These are phyloP conservation scores for Linnaemya vulpina DNA, from an alignment of 2,888 invertebrate species.

Conservation along the genomic window DNA sequence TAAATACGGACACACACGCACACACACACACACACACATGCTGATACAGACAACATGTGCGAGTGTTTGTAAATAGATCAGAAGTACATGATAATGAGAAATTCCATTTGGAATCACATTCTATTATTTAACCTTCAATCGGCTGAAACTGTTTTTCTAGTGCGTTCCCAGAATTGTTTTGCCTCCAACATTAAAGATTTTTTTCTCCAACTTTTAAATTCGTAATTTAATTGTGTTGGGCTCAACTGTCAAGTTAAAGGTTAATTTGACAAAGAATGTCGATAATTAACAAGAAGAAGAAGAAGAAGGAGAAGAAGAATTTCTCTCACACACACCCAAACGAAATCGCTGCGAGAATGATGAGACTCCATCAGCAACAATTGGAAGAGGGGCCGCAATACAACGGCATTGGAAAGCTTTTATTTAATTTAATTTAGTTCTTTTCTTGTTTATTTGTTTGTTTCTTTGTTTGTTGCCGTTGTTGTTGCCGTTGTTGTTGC, in stretches of 20 bases:
- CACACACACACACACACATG: background rate
- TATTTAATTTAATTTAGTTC: background rate
- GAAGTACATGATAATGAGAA: constrained; percentile 55
- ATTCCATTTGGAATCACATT: constrained; percentile 58
- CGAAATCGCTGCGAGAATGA: constrained; percentile 9
- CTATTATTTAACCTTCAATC: constrained; percentile 65
- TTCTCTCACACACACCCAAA: constrained; percentile 48
- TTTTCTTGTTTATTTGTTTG: background rate
- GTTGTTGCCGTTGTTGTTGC: constrained; percentile 13
- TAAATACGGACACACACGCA: background rate
- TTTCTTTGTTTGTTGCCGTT: background rate
- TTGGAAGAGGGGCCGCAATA: background rate
- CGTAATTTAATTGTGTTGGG: constrained; percentile 67
- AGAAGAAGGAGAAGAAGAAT: background rate
- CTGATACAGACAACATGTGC: background rate
- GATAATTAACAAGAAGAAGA: constrained; percentile 57
- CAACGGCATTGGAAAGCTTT: constrained; percentile 55
- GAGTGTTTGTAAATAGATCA: constrained; percentile 37
- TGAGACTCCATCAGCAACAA: constrained; percentile 4
- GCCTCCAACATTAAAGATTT: constrained; percentile 29
- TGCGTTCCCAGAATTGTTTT: constrained; percentile 16
- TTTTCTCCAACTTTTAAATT: constrained; percentile 34
- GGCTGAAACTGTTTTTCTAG: constrained; percentile 22
- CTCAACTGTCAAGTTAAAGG: constrained; percentile 69
- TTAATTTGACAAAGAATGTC: constrained; percentile 71